Conservation (phyloP, 2,113 vertebrate species). For the Hiodon alosoides region DNA sequence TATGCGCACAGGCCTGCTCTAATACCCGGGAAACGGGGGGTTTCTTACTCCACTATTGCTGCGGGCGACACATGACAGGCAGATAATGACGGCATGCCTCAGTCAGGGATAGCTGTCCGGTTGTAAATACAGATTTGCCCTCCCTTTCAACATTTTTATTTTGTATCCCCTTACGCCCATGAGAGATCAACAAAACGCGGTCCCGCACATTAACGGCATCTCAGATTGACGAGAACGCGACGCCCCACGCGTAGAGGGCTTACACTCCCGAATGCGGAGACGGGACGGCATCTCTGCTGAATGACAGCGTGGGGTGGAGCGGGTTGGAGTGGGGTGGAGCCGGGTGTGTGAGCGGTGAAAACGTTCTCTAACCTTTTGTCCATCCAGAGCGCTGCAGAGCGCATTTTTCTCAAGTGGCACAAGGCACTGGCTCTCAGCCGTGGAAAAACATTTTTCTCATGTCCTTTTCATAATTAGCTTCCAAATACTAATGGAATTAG, state of each 20-base stretch:
- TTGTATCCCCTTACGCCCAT: constrained; percentile 18
- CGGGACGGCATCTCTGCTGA: constrained; percentile 54
- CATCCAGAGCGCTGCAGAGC: constrained; percentile 56
- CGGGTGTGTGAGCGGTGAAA: constrained; percentile 67
- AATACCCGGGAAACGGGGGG: constrained; percentile 67
- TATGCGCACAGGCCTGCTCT: constrained; percentile 68
- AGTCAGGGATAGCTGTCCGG: constrained; percentile 72
- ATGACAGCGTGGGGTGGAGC: constrained; percentile 28
- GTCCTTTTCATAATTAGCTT: too few relatives aligned
- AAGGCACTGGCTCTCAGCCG: constrained; percentile 44
- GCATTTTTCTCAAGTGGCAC: constrained; percentile 64
- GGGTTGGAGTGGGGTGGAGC: constrained; percentile 47
- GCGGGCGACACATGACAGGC: constrained; percentile 66
- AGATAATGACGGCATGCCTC: constrained; percentile 75
- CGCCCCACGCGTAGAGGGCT: background rate
- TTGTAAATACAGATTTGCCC: constrained; percentile 74
- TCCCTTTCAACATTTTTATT: constrained; percentile 21
- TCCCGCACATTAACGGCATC: background rate
- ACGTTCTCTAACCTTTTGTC: constrained; percentile 63
- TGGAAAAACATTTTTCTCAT: background rate
- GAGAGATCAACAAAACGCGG: constrained; percentile 55
- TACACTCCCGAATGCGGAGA: constrained; percentile 51
- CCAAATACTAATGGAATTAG: too few relatives aligned
- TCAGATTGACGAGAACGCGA: background rate
- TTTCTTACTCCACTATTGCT: constrained; percentile 52